Base-by-base conservation (phyloP, 2,113 vertebrate genomes). In the Hydrolagus affinis region DNA sequence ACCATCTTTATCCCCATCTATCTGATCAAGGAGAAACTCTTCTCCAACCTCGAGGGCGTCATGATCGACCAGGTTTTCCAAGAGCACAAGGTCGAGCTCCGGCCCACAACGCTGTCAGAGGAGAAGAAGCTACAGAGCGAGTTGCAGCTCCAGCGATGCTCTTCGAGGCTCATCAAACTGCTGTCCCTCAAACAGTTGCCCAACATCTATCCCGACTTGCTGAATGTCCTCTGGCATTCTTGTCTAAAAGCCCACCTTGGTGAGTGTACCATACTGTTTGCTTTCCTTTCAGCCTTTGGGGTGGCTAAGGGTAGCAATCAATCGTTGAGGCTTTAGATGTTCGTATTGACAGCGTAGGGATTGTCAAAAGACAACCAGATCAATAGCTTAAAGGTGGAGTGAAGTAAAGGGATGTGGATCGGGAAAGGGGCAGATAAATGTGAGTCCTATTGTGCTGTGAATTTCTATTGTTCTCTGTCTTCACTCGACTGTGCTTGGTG, bases 71-170 rank as follows among this genome's bases (percentile, higher is more conserved):
- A 95, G 6, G 95, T 98, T 25, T 92, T 99, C 85, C 98, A 98
- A 90, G 94, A 96, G 86, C 96, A 97, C 89, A 95, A 92, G 6
- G 95, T 98, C 71, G 95, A 96, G 88, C 93, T 99, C 69, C 93
- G 97, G 0, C 98, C 98, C 70, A 95, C 98, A 21, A 99, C 98
- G 0, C 94, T 99, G 0, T 96, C 98, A 0, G 98, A 99, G 89
- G 98, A 98, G 90, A 95, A 94, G 85, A 95, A 94, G 85, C 93
- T 93, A 9, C 90, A 98, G 80, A 93, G 95, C 86, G 95, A 96
- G 25, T 89, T 95, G 0, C 92, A 96, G 71, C 94, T 95, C 17
- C 94, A 93, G 1, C 90, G 94, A 86, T 97, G 95, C 73, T 95
- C 96, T 0, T 98, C 95, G 0, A 96, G 94, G 86, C 95, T 98